phyloP scores from a whole-genome alignment of 2,888 invertebrate species.

The Ichneumoninae sp. region DNA sequence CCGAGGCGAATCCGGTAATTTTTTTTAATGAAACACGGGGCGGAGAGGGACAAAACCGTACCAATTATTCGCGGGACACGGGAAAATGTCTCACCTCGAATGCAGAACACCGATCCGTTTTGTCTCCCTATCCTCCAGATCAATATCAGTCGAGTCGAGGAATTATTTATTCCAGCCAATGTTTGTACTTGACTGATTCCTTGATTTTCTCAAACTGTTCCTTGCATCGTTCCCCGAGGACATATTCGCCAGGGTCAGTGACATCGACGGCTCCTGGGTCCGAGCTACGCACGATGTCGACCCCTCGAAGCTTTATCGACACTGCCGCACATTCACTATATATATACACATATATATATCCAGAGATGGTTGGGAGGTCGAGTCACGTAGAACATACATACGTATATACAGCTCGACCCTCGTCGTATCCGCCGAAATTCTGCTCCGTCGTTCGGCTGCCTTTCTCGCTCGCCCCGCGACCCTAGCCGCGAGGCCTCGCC shows the following conservation, averaged over 20 bases:
- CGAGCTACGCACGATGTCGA: conserved; percentile 28
- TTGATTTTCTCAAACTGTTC: neutral
- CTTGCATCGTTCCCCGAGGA: neutral
- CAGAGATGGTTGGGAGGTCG: conserved; percentile 26
- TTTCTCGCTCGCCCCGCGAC: conserved; percentile 29
- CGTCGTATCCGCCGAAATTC: conserved; percentile 49
- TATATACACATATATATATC: neutral
- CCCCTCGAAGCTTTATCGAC: conserved; percentile 41
- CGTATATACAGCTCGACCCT: conserved; percentile 40
- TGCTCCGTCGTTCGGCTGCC: conserved; percentile 39
- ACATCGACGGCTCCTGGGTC: conserved; percentile 10
- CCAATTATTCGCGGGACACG: no score
- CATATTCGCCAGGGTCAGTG: conserved; percentile 22
- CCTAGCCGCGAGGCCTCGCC: conserved; percentile 26
- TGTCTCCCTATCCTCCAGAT: neutral
- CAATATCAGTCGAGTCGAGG: neutral
- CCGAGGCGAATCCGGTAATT: neutral
- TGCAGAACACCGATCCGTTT: neutral
- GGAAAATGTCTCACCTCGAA: neutral
- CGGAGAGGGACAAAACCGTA: no score
- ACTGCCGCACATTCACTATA: conserved; percentile 9
- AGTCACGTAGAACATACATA: conserved; percentile 46
- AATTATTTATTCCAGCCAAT: neutral
- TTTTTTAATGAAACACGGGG: neutral
- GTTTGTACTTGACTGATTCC: neutral